Evolutionary conservation across 2,113 vertebrate genomes (phyloP), one percentile per base, ranked within the genome.

Genomic region (Seriola quinqueradiata): DNA sequence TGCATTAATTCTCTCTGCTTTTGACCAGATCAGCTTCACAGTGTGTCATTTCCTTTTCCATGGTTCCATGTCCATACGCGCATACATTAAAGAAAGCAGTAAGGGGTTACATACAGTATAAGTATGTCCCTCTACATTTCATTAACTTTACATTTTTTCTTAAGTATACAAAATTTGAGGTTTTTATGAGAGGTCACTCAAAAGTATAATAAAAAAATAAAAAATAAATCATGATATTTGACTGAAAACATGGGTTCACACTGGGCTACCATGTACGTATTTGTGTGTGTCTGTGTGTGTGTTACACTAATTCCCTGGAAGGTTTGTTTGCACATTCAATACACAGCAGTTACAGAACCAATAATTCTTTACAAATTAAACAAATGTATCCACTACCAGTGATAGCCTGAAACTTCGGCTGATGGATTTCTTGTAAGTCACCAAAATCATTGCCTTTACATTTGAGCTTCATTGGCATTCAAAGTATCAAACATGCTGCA

Each of bases 301-400:
- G 23, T 32, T 67, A 23, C 28, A 36, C 21, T 80, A 17, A 23
- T 10, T 23, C 42, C 5, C 44, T 32, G 7, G 3, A 64, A 70
- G 42, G 10, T 69, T 54, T 61, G 55, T 75, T 61, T 81, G 34
- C 16, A 63, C 50, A 50, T 63, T 57, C 19, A 54, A 63, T 23
- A 64, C 28, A 48, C 28, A 11, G 34, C 32, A 17, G 28, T 70
- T 66, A 48, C 23, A 50, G 14, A 76, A 70, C n/a, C 11, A 67
- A 14, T 70, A 16, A 11, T 59, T 77, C 60, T 72, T 64, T 32
- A n/a, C 59, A 61, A 77, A 75, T 57, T 78, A 84, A 81, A 66
- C 42, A 14, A 74, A 79, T 57, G 8, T 32, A 59, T 79, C 14
- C 14, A 8, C 32, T 44, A 34, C 38, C 63, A 72, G 44, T 28